Conservation (phyloP, 2,888 invertebrate species). For the Hyposoter didymator region DNA sequence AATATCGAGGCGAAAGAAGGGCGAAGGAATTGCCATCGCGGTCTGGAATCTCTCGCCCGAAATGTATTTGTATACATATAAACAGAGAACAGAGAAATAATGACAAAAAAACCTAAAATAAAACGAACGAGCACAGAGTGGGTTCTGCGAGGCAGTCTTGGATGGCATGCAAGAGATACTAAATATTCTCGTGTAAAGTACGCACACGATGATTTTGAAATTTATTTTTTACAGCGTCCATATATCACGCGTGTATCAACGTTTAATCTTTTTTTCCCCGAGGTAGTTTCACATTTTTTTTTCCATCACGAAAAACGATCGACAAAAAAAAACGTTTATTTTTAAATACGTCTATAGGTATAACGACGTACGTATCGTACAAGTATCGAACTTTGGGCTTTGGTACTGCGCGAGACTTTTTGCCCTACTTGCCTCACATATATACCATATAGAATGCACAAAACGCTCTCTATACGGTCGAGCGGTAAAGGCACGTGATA, state of each 20-base stretch:
- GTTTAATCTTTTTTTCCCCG: not conserved
- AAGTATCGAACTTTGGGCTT: conserved; percentile 7
- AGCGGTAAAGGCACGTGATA: conserved; percentile 32
- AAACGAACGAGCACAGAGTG: conserved; percentile 24
- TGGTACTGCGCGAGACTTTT: not conserved
- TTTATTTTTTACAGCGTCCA: conserved; percentile 2
- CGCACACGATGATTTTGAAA: conserved; percentile 16
- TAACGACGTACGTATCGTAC: not conserved
- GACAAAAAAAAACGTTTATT: not conserved
- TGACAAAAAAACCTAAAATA: conserved; percentile 19
- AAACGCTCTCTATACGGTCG: conserved; percentile 11
- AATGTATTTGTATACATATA: conserved; percentile 43
- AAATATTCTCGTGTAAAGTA: conserved; percentile 2
- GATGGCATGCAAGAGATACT: conserved; percentile 1
- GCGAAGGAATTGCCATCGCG: conserved; percentile 60
- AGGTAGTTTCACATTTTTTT: not conserved
- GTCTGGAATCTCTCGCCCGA: conserved; percentile 44
- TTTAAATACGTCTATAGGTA: not conserved
- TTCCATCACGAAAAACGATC: conserved; percentile 3
- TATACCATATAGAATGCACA: conserved; percentile 4
- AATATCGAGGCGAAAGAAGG: conserved; percentile 62
- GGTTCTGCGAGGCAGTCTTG: conserved; percentile 22
- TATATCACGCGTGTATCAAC: not conserved
- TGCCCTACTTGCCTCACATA: conserved; percentile 3
- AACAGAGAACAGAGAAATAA: not conserved